phyloP scores from a whole-genome alignment of 2,888 invertebrate species.

The Agrotis clavis region DNA sequence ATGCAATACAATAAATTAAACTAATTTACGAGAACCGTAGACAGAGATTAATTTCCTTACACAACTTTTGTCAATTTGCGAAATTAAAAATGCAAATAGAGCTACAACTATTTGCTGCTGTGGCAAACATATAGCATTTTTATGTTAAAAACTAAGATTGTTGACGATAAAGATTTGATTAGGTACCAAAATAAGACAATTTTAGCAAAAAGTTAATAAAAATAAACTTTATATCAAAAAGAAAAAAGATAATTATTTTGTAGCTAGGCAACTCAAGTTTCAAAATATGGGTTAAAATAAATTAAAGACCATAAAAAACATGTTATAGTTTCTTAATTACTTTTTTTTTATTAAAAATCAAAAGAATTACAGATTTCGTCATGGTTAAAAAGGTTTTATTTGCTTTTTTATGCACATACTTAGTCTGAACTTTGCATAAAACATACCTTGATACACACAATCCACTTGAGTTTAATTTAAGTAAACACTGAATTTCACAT shows the following conservation, averaged over 20 bases:
- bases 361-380: not conserved
- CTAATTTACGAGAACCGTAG: slow-evolving; percentile 23
- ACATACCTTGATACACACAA: not conserved
- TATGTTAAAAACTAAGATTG: slow-evolving; percentile 38
- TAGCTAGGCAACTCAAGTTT: not conserved
- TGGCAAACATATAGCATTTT: slow-evolving; percentile 17
- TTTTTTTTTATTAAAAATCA: slow-evolving; percentile 13
- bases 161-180: slow-evolving; percentile 38
- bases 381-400: slow-evolving; percentile 31
- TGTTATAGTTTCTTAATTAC: slow-evolving; percentile 1
- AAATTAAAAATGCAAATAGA: slow-evolving; percentile 53
- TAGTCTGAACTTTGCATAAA: slow-evolving; percentile 17
- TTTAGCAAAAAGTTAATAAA: slow-evolving; percentile 18
- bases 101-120: slow-evolving; percentile 4
- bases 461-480: slow-evolving; percentile 1
- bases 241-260: not conserved
- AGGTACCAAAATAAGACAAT: slow-evolving; percentile 12
- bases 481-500: slow-evolving; percentile 6
- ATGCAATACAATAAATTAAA: slow-evolving; percentile 38
- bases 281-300: not conserved
- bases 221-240: not conserved
- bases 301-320: slow-evolving; percentile 2
- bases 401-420: slow-evolving; percentile 3
- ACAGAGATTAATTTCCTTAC: slow-evolving; percentile 30
- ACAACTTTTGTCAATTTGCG: slow-evolving; percentile 32